Evolutionary conservation across 1,140 invertebrate genomes (phyloP).

Genomic region (Spodoptera frugiperda): DNA sequence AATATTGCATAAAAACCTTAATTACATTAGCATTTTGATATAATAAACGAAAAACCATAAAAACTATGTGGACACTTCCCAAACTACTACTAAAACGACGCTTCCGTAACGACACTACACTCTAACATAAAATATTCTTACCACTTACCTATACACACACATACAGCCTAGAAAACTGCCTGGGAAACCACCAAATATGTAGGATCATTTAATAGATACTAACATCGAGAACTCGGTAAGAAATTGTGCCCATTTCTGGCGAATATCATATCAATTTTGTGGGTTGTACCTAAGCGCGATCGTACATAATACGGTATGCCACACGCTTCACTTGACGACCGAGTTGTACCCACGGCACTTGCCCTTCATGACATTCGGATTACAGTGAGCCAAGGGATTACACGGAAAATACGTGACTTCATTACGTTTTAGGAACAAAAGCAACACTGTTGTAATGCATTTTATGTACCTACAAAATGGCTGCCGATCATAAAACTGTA

Average conservation of each 20-base stretch:
- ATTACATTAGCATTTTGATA: no score
- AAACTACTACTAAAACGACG: neutral
- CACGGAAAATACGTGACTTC: slow-evolving; percentile 43
- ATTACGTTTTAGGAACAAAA: slow-evolving; percentile 29
- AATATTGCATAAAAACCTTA: no score
- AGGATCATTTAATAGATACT: slow-evolving; percentile 2
- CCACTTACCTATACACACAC: neutral
- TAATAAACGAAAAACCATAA: no score
- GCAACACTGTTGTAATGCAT: slow-evolving; percentile 36
- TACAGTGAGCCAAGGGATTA: slow-evolving; percentile 38
- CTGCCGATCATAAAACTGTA: neutral
- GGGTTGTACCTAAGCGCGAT: neutral
- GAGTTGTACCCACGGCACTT: slow-evolving; percentile 22
- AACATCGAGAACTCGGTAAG: neutral
- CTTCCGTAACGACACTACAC: slow-evolving; percentile 4
- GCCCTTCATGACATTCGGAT: slow-evolving; percentile 27
- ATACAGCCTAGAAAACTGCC: neutral
- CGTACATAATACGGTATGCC: neutral
- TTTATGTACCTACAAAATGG: slow-evolving; percentile 25
- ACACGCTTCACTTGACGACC: slow-evolving; percentile 6
- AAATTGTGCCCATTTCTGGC: slow-evolving; percentile 37
- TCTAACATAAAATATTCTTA: slow-evolving; percentile 28
- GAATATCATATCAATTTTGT: slow-evolving; percentile 40
- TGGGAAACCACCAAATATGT: neutral
- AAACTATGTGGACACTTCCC: no score